These are phyloP conservation scores for Sebastes umbrosus DNA, from an alignment of 2,797 vertebrate genomes.

Conservation along the genomic window DNA sequence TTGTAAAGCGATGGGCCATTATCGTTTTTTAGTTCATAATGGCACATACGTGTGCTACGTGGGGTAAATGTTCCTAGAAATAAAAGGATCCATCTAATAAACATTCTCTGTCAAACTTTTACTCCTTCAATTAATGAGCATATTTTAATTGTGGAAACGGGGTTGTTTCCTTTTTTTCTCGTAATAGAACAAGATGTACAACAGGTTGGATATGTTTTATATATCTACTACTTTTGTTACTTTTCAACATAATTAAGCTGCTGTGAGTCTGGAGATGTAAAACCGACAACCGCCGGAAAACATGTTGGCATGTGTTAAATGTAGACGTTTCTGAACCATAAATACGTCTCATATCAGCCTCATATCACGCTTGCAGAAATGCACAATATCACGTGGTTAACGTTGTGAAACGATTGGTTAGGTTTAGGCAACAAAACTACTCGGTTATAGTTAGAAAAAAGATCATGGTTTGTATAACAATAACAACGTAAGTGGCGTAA, in stretches of 20 bases:
- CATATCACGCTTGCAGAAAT: fast-evolving
- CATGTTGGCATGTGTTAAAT: neutral
- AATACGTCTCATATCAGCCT: neutral
- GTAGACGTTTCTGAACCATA: fast-evolving
- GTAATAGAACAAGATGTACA: neutral
- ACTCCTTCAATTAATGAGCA: neutral
- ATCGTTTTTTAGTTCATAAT: neutral
- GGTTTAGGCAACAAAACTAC: neutral
- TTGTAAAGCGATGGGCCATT: constrained; percentile 6
- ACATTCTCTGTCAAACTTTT: neutral
- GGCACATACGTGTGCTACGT: neutral
- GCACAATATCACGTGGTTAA: neutral
- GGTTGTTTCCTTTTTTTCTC: neutral
- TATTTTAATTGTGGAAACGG: neutral
- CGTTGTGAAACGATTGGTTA: neutral
- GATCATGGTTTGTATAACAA: too few species aligned
- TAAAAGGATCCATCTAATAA: neutral
- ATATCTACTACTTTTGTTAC: neutral
- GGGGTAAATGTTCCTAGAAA: neutral
- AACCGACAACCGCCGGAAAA: neutral
- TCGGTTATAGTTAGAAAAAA: too few species aligned
- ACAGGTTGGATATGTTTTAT: neutral
- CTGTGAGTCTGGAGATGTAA: neutral
- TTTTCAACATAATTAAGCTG: neutral
- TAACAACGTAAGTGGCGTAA: too few species aligned